phyloP scores from a whole-genome alignment of 1,140 invertebrate species.

The Tetramorium parvispinum region DNA sequence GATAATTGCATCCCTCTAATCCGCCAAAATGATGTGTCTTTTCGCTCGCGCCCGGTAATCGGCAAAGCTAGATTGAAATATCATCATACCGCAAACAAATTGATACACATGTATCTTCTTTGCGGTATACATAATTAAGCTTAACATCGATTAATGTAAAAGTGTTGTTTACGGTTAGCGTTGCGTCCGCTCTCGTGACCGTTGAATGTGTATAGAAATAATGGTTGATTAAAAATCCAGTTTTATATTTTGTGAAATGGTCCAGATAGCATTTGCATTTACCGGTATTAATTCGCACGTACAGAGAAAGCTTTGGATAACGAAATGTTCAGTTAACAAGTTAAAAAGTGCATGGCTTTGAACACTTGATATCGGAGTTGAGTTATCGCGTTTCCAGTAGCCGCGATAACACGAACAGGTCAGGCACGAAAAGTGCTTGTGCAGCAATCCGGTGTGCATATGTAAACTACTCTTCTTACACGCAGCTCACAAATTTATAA shows the following conservation, averaged over 20 bases:
- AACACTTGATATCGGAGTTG: constrained; percentile 52
- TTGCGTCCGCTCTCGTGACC: background rate
- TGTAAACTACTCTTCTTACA: constrained; percentile 58
- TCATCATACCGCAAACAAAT: constrained; percentile 13
- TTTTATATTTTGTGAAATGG: constrained; percentile 1
- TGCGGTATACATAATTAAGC: background rate
- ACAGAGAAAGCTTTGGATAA: constrained; percentile 27
- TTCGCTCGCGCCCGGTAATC: background rate
- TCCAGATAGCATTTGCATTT: constrained; percentile 9
- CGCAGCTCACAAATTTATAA: constrained; percentile 56
- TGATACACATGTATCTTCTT: constrained; percentile 8
- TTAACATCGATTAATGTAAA: background rate
- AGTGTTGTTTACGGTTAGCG: background rate
- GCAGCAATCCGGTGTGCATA: constrained; percentile 47
- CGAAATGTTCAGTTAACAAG: constrained; percentile 49
- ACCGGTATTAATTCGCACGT: background rate
- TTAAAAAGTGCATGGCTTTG: constrained; percentile 52
- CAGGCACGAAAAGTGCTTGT: constrained; percentile 51
- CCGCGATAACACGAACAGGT: constrained; percentile 53
- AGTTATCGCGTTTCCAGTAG: constrained; percentile 53
- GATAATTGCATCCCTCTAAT: constrained; percentile 42
- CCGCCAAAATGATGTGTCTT: constrained; percentile 27
- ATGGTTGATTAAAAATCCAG: background rate
- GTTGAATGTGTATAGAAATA: constrained; percentile 2
- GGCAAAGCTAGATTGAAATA: constrained; percentile 19